Evolutionary conservation across 2,797 vertebrate genomes (phyloP).

Genomic region (Adrianichthys oophorus): DNA sequence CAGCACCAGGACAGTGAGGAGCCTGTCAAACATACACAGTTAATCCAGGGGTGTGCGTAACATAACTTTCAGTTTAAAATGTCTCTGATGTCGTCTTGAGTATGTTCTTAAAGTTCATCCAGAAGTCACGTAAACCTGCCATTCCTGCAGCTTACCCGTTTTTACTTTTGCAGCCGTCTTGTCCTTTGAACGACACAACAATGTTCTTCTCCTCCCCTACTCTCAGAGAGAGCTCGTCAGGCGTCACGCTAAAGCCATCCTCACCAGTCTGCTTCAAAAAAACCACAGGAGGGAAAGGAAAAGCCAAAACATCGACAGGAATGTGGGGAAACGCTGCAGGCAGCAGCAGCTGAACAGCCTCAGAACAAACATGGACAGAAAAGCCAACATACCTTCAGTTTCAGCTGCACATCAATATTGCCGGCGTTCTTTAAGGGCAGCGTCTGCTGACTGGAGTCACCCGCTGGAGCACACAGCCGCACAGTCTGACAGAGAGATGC

Average conservation of each 20-base stretch:
- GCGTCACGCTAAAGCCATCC: constrained; percentile 83
- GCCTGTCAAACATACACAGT: constrained; percentile 65
- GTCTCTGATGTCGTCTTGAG: too few relatives aligned
- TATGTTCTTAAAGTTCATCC: too few relatives aligned
- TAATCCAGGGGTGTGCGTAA: too few relatives aligned
- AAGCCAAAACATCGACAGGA: background rate
- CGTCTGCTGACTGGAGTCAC: constrained; percentile 81
- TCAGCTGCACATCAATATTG: constrained; percentile 89
- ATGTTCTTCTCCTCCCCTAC: constrained; percentile 85
- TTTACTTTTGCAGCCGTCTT: constrained; percentile 51
- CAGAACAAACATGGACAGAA: background rate
- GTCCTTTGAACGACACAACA: constrained; percentile 81
- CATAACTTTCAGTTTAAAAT: too few relatives aligned
- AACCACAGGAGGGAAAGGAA: background rate
- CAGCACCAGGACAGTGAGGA: constrained; percentile 90
- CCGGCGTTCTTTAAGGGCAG: constrained; percentile 95
- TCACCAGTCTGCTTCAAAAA: constrained; percentile 71
- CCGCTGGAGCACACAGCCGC: constrained; percentile 76
- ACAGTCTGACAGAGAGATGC: constrained; percentile 79
- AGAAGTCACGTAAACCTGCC: too few relatives aligned
- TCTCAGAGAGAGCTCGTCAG: constrained; percentile 82
- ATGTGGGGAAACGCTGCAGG: background rate
- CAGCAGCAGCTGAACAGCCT: background rate
- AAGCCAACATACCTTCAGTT: constrained; percentile 79
- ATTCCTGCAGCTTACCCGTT: constrained; percentile 78